A percentile compares a stretch with the other conserved stretches of the same genome.
Conservation (phyloP, 2,113 vertebrate genomes). For the Actenoides hombroni region DNA sequence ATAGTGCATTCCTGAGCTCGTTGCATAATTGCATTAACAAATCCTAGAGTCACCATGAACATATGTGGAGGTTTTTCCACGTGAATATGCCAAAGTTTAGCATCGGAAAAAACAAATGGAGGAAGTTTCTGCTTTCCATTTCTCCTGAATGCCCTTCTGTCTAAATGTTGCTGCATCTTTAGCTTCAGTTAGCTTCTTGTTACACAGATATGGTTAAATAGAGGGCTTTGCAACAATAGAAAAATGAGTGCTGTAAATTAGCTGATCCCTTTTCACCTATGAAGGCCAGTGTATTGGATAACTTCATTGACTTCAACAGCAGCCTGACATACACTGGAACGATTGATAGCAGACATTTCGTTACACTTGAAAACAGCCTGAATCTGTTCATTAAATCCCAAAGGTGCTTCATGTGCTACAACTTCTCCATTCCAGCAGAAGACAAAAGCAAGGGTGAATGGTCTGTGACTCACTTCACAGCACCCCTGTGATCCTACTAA, state of each 20-base stretch:
- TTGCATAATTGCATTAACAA: background rate
- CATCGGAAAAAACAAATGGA: background rate
- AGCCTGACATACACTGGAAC: background rate
- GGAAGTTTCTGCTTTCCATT: background rate
- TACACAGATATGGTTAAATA: background rate
- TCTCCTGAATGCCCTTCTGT: background rate
- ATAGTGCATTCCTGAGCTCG: background rate
- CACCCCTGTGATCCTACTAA: background rate
- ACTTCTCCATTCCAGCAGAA: background rate
- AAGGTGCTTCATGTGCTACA: background rate
- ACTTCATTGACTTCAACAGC: background rate
- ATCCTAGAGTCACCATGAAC: background rate
- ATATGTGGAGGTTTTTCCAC: background rate
- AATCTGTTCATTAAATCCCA: conserved; percentile 40
- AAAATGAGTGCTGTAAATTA: background rate
- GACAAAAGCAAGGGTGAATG: background rate
- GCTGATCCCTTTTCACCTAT: background rate
- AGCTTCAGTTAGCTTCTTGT: background rate
- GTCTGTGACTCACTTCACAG: background rate
- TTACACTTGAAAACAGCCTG: conserved; percentile 27
- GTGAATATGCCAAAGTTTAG: background rate
- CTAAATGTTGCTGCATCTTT: background rate
- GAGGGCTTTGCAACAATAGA: background rate
- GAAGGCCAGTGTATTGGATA: background rate
- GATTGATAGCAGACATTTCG: background rate